Conservation (phyloP, 2,797 vertebrate genomes). For the Manis pentadactyla region DNA sequence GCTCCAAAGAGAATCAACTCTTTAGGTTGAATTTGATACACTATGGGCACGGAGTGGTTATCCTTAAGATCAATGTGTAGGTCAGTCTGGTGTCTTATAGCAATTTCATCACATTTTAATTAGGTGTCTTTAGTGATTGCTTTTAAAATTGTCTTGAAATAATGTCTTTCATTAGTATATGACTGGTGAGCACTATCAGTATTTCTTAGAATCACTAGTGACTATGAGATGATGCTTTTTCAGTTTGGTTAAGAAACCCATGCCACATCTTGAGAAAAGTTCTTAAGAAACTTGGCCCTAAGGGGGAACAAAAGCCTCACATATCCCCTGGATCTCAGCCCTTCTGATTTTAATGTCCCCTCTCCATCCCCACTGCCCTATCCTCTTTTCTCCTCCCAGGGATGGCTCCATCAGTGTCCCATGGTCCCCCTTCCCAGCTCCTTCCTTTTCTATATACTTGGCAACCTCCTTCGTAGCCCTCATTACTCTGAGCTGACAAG, state of each 20-base stretch:
- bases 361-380: neutral
- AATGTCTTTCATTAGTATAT: neutral
- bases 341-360: neutral
- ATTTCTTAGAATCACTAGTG: neutral
- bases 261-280: neutral
- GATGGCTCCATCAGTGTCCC: neutral
- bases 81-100: neutral
- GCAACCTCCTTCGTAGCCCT: neutral
- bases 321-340: neutral
- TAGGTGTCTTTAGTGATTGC: neutral
- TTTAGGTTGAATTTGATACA: neutral
- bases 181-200: neutral
- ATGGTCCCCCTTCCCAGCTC: neutral
- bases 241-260: neutral
- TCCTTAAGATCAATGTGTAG: neutral
- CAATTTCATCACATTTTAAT: neutral
- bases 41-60: neutral
- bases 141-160: neutral
- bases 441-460: neutral
- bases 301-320: neutral
- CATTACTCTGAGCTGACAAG: neutral
- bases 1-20: neutral
- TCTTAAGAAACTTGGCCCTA: neutral
- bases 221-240: neutral
- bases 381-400: neutral